Base-by-base conservation (phyloP, 2,888 invertebrate species). In the Euzophera pinguis region DNA sequence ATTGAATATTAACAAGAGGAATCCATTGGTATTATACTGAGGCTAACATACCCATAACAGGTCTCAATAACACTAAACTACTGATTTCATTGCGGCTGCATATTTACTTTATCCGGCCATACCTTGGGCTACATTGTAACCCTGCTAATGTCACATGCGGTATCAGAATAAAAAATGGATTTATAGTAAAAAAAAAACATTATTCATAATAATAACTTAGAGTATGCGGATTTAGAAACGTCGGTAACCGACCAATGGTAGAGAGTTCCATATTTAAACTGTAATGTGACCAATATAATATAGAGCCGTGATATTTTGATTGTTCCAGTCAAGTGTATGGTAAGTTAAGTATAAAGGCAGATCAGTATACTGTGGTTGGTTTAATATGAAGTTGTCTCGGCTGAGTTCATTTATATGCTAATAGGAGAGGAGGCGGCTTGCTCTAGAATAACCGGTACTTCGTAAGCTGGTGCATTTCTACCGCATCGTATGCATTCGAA, bases 351-450 rank as follows among this genome's bases (percentile, higher is more conserved):
- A 45, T 45, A 10, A 16, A 61, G 65, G 64, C 16, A 65, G 81
- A 53, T 75, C 78, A 53, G 27, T 38, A 57, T 69, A 68, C 17
- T 58, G 27, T 80, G 78, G 85, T 67, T 59, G 66, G 62, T 58
- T 45, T 75, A 69, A 69, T 85, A 90, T 87, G 78, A 84, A 88
- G 87, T 85, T 82, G 86, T 88, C 79, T 85, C 71, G 81, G 78
- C 75, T 75, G 61, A 73, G 78, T 83, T 89, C 84, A 87, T 89
- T 88, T 88, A 88, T 87, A 90, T 89, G 87, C 78, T 87, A 89
- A 90, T 90, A 71, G 65, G 71, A 55, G 67, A 77, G 82, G 72
- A 83, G 84, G 85, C 73, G 78, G 80, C 71, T 60, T 65, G 70
- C 68, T 75, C 68, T 63, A 71, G 71, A 75, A 75, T 74, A 82